phyloP scores from a whole-genome alignment of 2,888 invertebrate species.

The Epinotia brunnichana region DNA sequence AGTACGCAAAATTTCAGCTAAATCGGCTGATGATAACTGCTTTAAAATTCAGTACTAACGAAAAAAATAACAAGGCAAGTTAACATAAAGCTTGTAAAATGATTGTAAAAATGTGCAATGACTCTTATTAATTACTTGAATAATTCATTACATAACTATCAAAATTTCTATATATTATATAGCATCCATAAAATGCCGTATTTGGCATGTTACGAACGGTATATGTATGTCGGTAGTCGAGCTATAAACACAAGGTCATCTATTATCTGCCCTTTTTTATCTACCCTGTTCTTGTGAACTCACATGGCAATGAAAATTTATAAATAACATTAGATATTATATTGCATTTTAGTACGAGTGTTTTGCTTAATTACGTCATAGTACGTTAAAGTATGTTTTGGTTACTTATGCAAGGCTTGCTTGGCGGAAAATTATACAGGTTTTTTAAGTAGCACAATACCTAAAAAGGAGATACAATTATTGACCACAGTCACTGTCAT shows the following conservation, averaged over 20 bases:
- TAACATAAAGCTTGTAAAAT: too few relatives aligned
- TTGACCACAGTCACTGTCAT: neutral
- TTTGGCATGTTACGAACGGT: neutral
- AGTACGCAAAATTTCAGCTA: too few relatives aligned
- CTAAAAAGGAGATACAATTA: conserved; percentile 11
- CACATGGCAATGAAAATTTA: neutral
- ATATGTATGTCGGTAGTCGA: conserved; percentile 1
- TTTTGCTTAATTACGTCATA: conserved; percentile 5
- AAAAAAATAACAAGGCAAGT: too few relatives aligned
- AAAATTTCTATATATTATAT: too few relatives aligned
- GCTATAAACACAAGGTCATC: conserved; percentile 1
- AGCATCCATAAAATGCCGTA: too few relatives aligned
- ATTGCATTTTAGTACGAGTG: neutral
- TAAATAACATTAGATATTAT: conserved; percentile 1
- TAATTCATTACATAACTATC: too few relatives aligned
- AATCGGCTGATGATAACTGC: too few relatives aligned
- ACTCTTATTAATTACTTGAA: too few relatives aligned
- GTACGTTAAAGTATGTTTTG: conserved; percentile 4
- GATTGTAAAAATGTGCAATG: too few relatives aligned
- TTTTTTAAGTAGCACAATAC: neutral
- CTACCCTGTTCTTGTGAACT: conserved; percentile 1
- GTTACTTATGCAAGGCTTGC: neutral
- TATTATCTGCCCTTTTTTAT: conserved; percentile 14
- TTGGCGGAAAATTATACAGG: conserved; percentile 2
- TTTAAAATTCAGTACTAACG: too few relatives aligned